These are phyloP conservation scores for Tenebrio molitor DNA, from an alignment of 1,140 invertebrate species.

Conservation along the genomic window DNA sequence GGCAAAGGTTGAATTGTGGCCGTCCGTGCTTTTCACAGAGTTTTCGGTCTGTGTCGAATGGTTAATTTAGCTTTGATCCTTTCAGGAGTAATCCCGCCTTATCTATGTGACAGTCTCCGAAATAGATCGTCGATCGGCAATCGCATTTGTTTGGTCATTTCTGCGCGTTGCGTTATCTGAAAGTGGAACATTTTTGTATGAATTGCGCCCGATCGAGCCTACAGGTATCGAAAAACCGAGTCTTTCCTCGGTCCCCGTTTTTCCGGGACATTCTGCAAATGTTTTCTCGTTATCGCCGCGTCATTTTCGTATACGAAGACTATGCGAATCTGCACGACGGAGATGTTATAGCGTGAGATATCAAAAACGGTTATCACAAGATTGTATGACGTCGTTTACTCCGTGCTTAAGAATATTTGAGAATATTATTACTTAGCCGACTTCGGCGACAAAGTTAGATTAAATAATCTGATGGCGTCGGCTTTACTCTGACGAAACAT, in stretches of 20 bases:
- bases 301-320: conserved; percentile 32
- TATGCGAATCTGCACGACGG: neutral
- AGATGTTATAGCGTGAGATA: conserved; percentile 31
- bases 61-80: conserved; percentile 27
- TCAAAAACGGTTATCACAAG: conserved; percentile 34
- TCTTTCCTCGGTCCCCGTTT: neutral
- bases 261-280: conserved; percentile 1
- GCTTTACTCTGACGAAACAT: conserved; percentile 32
- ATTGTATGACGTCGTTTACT: conserved; percentile 23
- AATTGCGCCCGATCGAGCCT: neutral
- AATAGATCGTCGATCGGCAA: conserved; percentile 23
- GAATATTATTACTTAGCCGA: conserved; percentile 27
- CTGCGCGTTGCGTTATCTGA: conserved; percentile 1
- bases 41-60: conserved; percentile 1
- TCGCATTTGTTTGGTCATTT: conserved; percentile 34
- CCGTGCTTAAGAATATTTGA: conserved; percentile 24
- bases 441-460: conserved; percentile 26
- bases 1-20: no score
- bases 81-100: conserved; percentile 17
- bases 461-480: conserved; percentile 26
- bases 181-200: neutral
- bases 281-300: conserved; percentile 27
- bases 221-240: conserved; percentile 14
- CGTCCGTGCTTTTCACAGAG: neutral
- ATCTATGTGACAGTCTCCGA: conserved; percentile 2